Evolutionary conservation across 64 coral and sea anemone genomes (phyloP).

Genomic region (Exaiptasia diaphana): DNA sequence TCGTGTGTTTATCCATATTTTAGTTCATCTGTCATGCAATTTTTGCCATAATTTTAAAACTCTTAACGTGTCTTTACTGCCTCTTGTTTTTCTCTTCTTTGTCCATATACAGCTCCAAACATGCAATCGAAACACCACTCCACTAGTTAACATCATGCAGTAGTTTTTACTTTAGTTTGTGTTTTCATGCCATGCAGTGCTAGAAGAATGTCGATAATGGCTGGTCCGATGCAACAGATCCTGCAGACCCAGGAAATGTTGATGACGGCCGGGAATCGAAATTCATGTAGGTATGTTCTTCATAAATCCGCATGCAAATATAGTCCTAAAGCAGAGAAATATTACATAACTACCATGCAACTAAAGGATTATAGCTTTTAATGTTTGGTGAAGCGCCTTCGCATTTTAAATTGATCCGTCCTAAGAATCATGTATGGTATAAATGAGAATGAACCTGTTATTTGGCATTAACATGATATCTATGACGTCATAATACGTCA

Average conservation of each 20-base stretch:
- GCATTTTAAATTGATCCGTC: not conserved
- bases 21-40: too few species aligned
- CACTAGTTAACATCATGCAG: too few species aligned
- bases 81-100: too few species aligned
- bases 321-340: constrained; percentile 1
- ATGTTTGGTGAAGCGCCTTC: not conserved
- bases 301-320: constrained; percentile 9
- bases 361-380: not conserved
- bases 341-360: not conserved
- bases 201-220: not conserved
- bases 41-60: too few species aligned
- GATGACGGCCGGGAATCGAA: constrained; percentile 15
- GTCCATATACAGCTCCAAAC: too few species aligned
- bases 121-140: too few species aligned
- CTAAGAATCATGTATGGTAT: not conserved
- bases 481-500: not conserved
- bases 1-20: too few species aligned
- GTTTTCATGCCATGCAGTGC: too few species aligned
- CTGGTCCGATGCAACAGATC: not conserved
- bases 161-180: too few species aligned
- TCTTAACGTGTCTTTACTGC: too few species aligned
- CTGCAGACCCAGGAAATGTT: constrained; percentile 4
- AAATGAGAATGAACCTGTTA: not conserved
- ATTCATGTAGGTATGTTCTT: constrained; percentile 35
- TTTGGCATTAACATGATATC: not conserved